These are phyloP conservation scores for Lepus oiostolus DNA, from an alignment of 2,797 vertebrate species.

Conservation along the genomic window DNA sequence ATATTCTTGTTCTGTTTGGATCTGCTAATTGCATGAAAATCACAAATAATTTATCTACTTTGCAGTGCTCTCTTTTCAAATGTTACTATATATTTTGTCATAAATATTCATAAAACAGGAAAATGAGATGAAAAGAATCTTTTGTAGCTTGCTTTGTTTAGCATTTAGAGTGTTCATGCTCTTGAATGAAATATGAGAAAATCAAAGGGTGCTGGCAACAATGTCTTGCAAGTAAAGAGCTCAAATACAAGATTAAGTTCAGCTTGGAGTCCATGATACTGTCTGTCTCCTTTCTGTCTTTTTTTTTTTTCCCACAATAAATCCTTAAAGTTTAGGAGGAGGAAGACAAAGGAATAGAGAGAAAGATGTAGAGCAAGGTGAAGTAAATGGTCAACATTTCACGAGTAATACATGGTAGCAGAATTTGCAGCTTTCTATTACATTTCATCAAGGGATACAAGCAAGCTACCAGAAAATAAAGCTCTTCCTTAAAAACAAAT, in stretches of 20 bases:
- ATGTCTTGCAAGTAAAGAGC: not conserved
- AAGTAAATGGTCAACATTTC: not conserved
- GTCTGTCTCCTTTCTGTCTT: not conserved
- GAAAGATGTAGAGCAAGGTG: not conserved
- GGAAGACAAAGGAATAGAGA: not conserved
- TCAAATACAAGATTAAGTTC: not conserved
- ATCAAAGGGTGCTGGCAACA: not conserved
- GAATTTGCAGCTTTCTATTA: not conserved
- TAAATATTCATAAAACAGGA: not conserved
- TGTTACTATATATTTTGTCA: not conserved
- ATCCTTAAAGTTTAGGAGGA: not conserved
- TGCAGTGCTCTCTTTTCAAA: not conserved
- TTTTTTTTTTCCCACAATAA: slow-evolving; percentile 11
- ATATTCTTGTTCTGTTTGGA: not conserved
- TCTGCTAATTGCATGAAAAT: slow-evolving; percentile 1
- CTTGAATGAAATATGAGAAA: slow-evolving; percentile 1
- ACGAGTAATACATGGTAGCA: not conserved
- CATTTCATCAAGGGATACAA: not conserved
- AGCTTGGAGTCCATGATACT: not conserved
- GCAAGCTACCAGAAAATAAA: not conserved
- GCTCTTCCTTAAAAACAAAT: not conserved
- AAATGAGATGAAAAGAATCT: not conserved
- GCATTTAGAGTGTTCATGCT: not conserved
- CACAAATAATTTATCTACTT: not conserved
- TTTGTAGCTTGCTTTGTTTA: not conserved